Evolutionary conservation across 2,888 invertebrate species (phyloP).

Genomic region (Chalcis sispes): DNA sequence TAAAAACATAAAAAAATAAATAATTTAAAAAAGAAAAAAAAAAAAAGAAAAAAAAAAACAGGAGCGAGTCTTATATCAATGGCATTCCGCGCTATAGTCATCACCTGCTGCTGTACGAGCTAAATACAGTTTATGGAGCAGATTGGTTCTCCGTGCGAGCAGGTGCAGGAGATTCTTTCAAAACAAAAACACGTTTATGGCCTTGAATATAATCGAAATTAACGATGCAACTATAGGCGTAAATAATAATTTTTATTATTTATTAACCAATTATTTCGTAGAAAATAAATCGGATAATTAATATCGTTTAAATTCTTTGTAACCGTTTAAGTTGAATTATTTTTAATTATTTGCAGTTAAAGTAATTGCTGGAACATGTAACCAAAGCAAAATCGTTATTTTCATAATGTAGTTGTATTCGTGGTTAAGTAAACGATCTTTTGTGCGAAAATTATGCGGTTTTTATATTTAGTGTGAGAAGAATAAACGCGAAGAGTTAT

Average conservation of each 20-base stretch:
- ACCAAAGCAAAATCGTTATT: too few relatives aligned
- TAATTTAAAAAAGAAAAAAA: too few relatives aligned
- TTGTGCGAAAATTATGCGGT: too few relatives aligned
- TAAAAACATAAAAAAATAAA: too few relatives aligned
- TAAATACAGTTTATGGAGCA: neutral
- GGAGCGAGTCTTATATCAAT: neutral
- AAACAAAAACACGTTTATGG: neutral
- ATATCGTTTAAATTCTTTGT: too few relatives aligned
- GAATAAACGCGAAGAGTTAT: neutral
- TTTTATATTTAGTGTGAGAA: neutral
- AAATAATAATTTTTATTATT: too few relatives aligned
- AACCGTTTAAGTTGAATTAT: neutral
- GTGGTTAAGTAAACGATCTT: too few relatives aligned
- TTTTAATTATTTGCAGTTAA: neutral
- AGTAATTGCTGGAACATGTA: too few relatives aligned
- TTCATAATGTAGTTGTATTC: too few relatives aligned
- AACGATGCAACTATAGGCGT: neutral
- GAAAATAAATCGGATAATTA: neutral
- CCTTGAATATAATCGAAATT: neutral
- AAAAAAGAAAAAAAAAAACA: too few relatives aligned
- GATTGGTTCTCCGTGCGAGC: neutral
- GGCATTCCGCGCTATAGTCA: neutral
- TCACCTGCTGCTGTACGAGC: neutral
- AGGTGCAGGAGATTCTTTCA: neutral
- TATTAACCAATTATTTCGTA: too few relatives aligned